A percentile compares a stretch with the other conserved stretches of the same genome.
Evolutionary conservation across 2,113 vertebrate species (phyloP).

Genomic region (Anguilla japonica): DNA sequence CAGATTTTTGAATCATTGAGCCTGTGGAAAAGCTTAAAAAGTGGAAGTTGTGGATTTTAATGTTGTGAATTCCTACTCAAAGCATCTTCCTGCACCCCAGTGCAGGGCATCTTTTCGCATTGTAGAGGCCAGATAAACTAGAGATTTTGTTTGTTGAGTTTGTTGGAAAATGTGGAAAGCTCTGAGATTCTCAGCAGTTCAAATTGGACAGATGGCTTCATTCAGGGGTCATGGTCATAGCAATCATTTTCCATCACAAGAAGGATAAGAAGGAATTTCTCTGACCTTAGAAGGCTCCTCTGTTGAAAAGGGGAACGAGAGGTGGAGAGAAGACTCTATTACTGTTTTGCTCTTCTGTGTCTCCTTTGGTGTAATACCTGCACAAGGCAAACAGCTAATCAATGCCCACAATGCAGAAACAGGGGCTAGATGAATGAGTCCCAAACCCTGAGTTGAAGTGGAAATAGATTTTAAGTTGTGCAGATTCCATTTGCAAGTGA

Average conservation of each 20-base stretch:
- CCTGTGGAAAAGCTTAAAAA: no score
- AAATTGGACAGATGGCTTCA: neutral
- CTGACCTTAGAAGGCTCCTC: neutral
- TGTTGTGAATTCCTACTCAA: no score
- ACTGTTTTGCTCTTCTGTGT: slow-evolving; percentile 41
- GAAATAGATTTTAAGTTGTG: slow-evolving; percentile 65
- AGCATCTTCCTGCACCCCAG: no score
- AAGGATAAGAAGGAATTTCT: neutral
- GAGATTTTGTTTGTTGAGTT: neutral
- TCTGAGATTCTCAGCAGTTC: neutral
- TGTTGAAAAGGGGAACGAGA: neutral
- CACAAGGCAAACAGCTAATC: slow-evolving; percentile 59
- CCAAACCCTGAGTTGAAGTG: slow-evolving; percentile 54
- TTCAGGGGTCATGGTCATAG: neutral
- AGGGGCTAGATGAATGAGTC: slow-evolving; percentile 59
- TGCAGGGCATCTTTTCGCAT: no score
- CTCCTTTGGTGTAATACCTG: slow-evolving; percentile 40
- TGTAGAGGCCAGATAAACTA: no score
- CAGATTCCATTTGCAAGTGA: slow-evolving; percentile 55
- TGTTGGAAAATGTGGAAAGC: neutral
- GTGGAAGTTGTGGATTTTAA: no score
- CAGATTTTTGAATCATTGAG: no score
- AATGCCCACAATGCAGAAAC: slow-evolving; percentile 61
- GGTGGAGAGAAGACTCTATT: slow-evolving; percentile 50
- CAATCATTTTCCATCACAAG: neutral